Evolutionary conservation across 2,113 vertebrate genomes (phyloP).

Genomic region (Larimichthys polyactis): DNA sequence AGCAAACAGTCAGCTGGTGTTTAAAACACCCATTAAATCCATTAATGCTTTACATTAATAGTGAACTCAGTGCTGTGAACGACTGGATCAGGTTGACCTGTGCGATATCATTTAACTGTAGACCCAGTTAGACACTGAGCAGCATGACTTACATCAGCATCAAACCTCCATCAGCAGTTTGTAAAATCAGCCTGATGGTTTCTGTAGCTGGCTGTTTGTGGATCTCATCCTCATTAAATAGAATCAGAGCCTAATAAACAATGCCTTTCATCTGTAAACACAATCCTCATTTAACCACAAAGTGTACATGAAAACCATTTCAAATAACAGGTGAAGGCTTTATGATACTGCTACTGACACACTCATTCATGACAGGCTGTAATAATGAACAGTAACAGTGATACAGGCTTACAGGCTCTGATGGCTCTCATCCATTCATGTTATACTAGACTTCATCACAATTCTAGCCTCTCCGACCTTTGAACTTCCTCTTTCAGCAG

Average conservation of each 20-base stretch:
- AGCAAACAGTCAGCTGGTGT: too few species aligned
- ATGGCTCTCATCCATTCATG: not conserved
- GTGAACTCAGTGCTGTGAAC: too few species aligned
- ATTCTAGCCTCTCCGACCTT: conserved; percentile 36
- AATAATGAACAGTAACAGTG: not conserved
- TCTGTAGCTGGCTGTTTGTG: not conserved
- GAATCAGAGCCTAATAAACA: not conserved
- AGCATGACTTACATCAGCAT: not conserved
- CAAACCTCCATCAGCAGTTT: not conserved
- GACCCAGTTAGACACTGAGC: too few species aligned
- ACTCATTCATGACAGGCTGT: not conserved
- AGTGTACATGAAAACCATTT: not conserved
- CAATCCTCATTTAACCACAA: not conserved
- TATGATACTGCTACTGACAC: not conserved
- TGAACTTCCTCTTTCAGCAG: conserved; percentile 4
- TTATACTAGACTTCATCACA: conserved; percentile 17
- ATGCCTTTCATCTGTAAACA: not conserved
- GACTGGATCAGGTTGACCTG: too few species aligned
- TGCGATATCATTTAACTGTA: too few species aligned
- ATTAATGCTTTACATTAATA: too few species aligned
- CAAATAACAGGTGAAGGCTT: not conserved
- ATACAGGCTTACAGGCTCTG: not conserved
- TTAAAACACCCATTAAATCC: too few species aligned
- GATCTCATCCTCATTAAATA: not conserved
- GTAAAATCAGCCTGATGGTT: not conserved